A percentile compares a stretch with the other conserved stretches of the same genome.
phyloP scores from a whole-genome alignment of 35 echinoderm and acorn worm genomes.

The Chiridota heheva region DNA sequence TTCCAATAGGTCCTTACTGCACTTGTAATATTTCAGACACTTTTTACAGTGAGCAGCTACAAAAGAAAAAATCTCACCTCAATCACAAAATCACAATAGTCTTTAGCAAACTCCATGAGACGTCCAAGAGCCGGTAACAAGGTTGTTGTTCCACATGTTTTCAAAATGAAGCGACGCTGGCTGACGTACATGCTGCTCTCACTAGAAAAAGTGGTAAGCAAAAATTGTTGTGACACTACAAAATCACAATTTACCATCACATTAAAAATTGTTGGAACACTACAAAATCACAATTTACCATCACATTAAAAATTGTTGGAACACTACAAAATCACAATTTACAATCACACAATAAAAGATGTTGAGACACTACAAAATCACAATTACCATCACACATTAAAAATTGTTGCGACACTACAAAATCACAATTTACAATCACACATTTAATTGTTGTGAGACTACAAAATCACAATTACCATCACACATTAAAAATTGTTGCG shows the following conservation, averaged over 20 bases:
- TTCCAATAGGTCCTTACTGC: too few species aligned
- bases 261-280: neutral
- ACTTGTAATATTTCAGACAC: too few species aligned
- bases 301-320: neutral
- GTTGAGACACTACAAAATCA: neutral
- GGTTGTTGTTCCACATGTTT: constrained; percentile 92
- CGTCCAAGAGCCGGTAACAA: constrained; percentile 58
- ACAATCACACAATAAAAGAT: neutral
- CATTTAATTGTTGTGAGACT: neutral
- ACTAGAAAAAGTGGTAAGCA: constrained; percentile 43
- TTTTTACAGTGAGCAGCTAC: neutral
- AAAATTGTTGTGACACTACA: neutral
- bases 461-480: neutral
- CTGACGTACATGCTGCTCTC: constrained; percentile 96
- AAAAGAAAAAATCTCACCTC: constrained; percentile 39
- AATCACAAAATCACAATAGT: constrained; percentile 63
- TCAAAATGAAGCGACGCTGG: constrained; percentile 79
- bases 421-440: neutral
- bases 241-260: neutral
- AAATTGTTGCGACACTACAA: neutral
- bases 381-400: neutral
- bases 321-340: neutral
- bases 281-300: neutral
- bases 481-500: neutral
- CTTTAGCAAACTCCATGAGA: constrained; percentile 63